Percentiles rank a stretch among this genome's conserved stretches.
Evolutionary conservation across 2,113 vertebrate species (phyloP).

Genomic region (Calidris pygmaea): DNA sequence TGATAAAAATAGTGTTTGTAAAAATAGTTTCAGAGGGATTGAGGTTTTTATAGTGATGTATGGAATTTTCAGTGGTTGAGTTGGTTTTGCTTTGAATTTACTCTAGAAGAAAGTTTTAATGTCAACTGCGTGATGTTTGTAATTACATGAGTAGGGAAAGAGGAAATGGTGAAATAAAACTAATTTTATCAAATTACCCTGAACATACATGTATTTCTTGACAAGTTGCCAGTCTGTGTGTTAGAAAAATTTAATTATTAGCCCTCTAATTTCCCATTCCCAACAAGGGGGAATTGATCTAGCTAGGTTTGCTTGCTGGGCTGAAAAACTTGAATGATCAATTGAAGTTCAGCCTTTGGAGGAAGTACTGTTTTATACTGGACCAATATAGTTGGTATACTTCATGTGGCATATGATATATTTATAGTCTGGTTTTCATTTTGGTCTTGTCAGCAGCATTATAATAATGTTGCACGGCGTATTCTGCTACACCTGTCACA

Average conservation of each 20-base stretch:
- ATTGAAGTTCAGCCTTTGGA: neutral
- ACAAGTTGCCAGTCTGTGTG: neutral
- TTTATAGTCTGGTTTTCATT: neutral
- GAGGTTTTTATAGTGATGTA: neutral
- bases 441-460: neutral
- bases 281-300: neutral
- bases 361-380: neutral
- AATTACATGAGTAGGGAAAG: neutral
- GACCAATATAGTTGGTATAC: accelerated
- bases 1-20: neutral
- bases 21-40: neutral
- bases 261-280: neutral
- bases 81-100: constrained; percentile 19
- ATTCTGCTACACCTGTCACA: neutral
- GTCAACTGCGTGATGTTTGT: neutral
- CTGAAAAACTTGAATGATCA: neutral
- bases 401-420: neutral
- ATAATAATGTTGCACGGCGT: neutral
- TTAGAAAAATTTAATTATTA: neutral
- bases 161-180: neutral
- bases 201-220: neutral
- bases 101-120: neutral
- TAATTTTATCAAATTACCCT: neutral
- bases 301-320: neutral
- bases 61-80: neutral